A percentile compares a stretch with the other conserved stretches of the same genome.
Evolutionary conservation across 2,113 vertebrate genomes (phyloP).

Genomic region (Perca flavescens): DNA sequence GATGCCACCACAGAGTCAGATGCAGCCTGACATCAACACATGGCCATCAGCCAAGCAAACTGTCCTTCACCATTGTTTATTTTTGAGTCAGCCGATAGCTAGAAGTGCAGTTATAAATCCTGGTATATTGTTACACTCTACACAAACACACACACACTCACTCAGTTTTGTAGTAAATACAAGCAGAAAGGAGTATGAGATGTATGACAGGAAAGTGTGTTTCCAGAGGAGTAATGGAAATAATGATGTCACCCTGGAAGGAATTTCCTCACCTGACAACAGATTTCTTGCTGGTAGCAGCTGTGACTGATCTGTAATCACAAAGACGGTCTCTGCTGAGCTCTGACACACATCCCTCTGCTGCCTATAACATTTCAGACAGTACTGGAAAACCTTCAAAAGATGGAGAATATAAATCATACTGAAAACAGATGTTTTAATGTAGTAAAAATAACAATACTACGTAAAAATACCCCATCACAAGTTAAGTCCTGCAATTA

Average conservation of each 20-base stretch:
- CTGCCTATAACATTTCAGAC: not conserved
- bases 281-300: conserved; percentile 37
- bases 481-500: too few relatives aligned
- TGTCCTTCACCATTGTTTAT: not conserved
- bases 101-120: conserved; percentile 10
- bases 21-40: conserved; percentile 31
- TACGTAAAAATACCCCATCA: not conserved
- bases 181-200: conserved; percentile 12
- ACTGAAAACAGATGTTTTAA: not conserved
- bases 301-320: conserved; percentile 13
- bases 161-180: conserved; percentile 10
- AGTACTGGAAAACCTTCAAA: not conserved
- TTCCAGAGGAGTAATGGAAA: conserved; percentile 46
- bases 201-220: conserved; percentile 34
- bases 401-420: not conserved
- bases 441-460: not conserved
- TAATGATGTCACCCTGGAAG: conserved; percentile 58
- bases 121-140: not conserved
- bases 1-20: conserved; percentile 42
- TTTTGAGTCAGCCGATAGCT: not conserved
- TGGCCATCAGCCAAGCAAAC: conserved; percentile 38
- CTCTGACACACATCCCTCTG: not conserved
- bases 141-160: not conserved
- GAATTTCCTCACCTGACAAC: conserved; percentile 63
- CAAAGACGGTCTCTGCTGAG: not conserved